A percentile compares a stretch with the other conserved stretches of the same genome.
Conservation (phyloP, 2,888 invertebrate species). For the Lasioglossum marginatum region DNA sequence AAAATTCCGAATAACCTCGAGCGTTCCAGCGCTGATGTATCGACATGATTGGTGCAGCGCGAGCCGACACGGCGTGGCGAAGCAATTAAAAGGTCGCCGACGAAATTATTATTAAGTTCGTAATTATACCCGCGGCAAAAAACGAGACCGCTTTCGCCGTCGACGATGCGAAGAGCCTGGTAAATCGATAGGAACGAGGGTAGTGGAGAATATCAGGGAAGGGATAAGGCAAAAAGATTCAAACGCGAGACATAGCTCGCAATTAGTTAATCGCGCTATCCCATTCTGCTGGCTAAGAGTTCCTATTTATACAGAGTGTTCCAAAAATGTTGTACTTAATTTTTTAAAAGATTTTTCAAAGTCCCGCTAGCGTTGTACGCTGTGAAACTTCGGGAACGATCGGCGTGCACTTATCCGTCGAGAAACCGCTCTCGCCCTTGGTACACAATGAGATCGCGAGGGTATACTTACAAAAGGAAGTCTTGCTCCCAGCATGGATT, state of each 20-base stretch:
- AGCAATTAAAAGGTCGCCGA: slow-evolving; percentile 25
- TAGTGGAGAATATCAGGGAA: slow-evolving; percentile 35
- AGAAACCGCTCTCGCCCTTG: not conserved
- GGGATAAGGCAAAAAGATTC: not conserved
- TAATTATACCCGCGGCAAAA: slow-evolving; percentile 31
- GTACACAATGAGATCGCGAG: not conserved
- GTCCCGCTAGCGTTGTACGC: not conserved
- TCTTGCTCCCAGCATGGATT: slow-evolving; percentile 99
- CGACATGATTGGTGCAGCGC: not conserved
- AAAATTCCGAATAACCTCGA: not conserved
- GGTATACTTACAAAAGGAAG: slow-evolving; percentile 97
- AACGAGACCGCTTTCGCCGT: slow-evolving; percentile 25
- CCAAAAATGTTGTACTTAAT: not conserved
- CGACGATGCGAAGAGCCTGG: slow-evolving; percentile 8
- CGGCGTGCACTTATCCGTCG: not conserved
- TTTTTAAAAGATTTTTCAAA: not conserved
- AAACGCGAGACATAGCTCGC: slow-evolving; percentile 17
- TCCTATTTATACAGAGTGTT: slow-evolving; percentile 36
- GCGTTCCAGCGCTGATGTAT: not conserved
- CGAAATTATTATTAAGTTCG: slow-evolving; percentile 32
- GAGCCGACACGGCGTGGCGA: not conserved
- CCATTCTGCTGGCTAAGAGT: slow-evolving; percentile 35
- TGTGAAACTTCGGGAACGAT: not conserved
- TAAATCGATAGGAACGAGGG: slow-evolving; percentile 38
- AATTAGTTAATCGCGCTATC: slow-evolving; percentile 41